Conservation (phyloP, 2,797 vertebrate genomes). For the Malurus leucopterus region DNA sequence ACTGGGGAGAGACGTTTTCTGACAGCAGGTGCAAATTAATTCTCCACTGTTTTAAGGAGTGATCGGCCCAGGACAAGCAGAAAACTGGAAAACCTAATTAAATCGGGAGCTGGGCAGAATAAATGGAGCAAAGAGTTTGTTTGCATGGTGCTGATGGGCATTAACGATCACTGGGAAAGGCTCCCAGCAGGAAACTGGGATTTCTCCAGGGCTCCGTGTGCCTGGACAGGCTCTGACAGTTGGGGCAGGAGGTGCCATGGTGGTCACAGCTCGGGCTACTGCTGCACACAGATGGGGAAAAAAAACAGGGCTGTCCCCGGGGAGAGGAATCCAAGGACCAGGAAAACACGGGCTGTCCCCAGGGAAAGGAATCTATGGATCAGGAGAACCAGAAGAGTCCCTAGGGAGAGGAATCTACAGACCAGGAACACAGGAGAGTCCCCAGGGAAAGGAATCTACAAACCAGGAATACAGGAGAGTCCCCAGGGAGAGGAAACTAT, state of each 20-base stretch:
- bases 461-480: neutral
- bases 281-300: neutral
- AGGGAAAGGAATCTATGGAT: too few relatives aligned
- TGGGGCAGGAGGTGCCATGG: neutral
- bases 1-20: constrained; percentile 72
- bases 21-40: constrained; percentile 82
- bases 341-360: neutral
- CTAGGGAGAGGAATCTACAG: too few relatives aligned
- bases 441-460: accelerated
- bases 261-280: neutral
- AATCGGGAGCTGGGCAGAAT: constrained; percentile 74
- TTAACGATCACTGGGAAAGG: constrained; percentile 62
- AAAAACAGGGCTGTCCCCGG: neutral
- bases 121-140: constrained; percentile 75
- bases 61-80: constrained; percentile 76
- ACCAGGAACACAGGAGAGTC: too few relatives aligned
- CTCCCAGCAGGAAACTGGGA: neutral
- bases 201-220: neutral
- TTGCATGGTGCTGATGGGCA: constrained; percentile 69
- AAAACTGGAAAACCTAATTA: constrained; percentile 80
- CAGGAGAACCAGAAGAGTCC: too few relatives aligned
- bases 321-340: accelerated
- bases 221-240: neutral
- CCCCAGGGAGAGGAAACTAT: too few relatives aligned
- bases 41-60: constrained; percentile 75